Conservation (phyloP, 2,888 invertebrate genomes). For the Petrolisthes cinctipes region DNA sequence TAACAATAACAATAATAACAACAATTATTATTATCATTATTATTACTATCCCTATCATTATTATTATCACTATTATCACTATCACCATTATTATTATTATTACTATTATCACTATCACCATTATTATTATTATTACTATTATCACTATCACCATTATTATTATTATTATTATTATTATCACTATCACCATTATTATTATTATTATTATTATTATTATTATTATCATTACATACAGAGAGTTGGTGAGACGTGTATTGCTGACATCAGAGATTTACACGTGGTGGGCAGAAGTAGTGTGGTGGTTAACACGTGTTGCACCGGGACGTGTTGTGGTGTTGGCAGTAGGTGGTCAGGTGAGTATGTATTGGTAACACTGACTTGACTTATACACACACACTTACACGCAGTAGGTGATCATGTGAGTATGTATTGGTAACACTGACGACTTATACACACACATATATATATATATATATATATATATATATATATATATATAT, state of each 20-base stretch:
- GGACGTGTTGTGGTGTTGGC: slow-evolving; percentile 51
- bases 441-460: no score
- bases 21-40: not conserved
- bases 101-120: no score
- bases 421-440: no score
- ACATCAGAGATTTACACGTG: slow-evolving; percentile 48
- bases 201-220: not conserved
- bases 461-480: no score
- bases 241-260: slow-evolving; percentile 25
- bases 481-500: no score
- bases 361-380: no score
- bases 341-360: slow-evolving; percentile 15
- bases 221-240: slow-evolving; percentile 15
- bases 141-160: not conserved
- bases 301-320: slow-evolving; percentile 36
- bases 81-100: no score
- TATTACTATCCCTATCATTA: no score
- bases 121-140: not conserved
- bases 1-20: not conserved
- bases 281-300: slow-evolving; percentile 57
- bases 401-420: no score
- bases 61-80: not conserved
- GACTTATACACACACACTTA: no score
- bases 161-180: not conserved
- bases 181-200: no score